Evolutionary conservation across 2,888 invertebrate genomes (phyloP).

Genomic region (Zeuzera pyrina): DNA sequence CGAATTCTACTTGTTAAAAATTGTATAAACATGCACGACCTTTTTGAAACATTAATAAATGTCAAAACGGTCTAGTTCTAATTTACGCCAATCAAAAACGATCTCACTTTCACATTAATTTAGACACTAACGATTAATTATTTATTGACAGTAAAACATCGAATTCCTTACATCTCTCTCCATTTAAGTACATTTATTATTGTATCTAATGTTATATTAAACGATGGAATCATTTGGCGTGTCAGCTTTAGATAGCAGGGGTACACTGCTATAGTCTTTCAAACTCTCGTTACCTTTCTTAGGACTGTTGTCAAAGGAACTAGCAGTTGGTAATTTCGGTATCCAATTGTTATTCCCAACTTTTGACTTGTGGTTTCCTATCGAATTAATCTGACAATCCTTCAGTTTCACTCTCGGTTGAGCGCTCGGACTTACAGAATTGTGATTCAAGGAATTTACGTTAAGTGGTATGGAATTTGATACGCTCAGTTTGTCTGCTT

Average conservation of each 20-base stretch:
- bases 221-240: conserved; percentile 61
- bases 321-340: conserved; percentile 54
- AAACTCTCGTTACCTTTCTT: conserved; percentile 46
- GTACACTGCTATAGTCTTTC: conserved; percentile 66
- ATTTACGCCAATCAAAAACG: too few species aligned
- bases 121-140: too few species aligned
- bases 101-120: too few species aligned
- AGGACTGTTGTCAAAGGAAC: conserved; percentile 57
- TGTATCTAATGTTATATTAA: too few species aligned
- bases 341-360: conserved; percentile 69
- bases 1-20: too few species aligned
- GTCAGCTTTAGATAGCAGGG: conserved; percentile 55
- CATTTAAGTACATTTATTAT: too few species aligned
- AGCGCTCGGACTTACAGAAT: conserved; percentile 34
- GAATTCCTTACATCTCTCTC: too few species aligned
- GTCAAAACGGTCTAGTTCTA: too few species aligned
- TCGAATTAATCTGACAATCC: conserved; percentile 43
- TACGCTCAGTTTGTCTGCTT: conserved; percentile 41
- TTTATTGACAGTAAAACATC: too few species aligned
- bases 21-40: too few species aligned
- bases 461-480: conserved; percentile 54
- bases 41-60: too few species aligned
- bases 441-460: conserved; percentile 45
- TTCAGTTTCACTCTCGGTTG: conserved; percentile 58
- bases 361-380: conserved; percentile 49